Evolutionary conservation across 2,888 invertebrate species (phyloP).

Genomic region (Mechanitis mazaeus): DNA sequence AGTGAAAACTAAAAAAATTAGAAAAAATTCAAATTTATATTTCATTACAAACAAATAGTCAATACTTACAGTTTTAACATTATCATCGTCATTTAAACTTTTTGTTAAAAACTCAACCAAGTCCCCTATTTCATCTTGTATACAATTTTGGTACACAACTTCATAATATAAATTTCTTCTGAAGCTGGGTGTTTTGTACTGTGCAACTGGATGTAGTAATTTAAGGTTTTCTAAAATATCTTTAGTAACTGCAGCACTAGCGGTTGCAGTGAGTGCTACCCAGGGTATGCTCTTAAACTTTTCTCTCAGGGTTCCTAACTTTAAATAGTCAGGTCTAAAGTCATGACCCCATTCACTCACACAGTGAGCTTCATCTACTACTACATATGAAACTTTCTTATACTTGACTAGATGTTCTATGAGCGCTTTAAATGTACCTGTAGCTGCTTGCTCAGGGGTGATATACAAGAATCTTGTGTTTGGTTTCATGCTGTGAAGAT

Average conservation of each 20-base stretch:
- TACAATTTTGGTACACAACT: slow-evolving; percentile 89
- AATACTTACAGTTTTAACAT: slow-evolving; percentile 64
- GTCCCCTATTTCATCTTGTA: slow-evolving; percentile 88
- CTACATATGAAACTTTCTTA: slow-evolving; percentile 90
- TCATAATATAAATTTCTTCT: slow-evolving; percentile 96
- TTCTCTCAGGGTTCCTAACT: slow-evolving; percentile 81
- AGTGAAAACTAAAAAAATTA: too few species aligned
- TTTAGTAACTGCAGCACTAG: slow-evolving; percentile 84
- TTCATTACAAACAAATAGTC: slow-evolving; percentile 6
- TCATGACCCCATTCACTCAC: slow-evolving; percentile 99
- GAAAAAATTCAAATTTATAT: neutral
- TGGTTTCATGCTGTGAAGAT: slow-evolving; percentile 84
- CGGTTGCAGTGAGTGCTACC: slow-evolving; percentile 97
- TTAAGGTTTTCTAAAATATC: slow-evolving; percentile 88
- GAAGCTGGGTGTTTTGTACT: slow-evolving; percentile 92
- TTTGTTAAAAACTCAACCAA: slow-evolving; percentile 84
- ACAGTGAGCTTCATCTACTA: slow-evolving; percentile 98
- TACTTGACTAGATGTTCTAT: slow-evolving; percentile 82
- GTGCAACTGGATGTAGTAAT: slow-evolving; percentile 79
- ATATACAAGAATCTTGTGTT: slow-evolving; percentile 92
- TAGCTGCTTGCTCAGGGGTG: slow-evolving; percentile 97
- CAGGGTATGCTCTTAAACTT: slow-evolving; percentile 84
- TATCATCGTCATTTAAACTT: slow-evolving; percentile 78
- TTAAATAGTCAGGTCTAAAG: slow-evolving; percentile 95
- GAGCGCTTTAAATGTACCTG: slow-evolving; percentile 82